Evolutionary conservation across 2,797 vertebrate species (phyloP).

Genomic region (Mormyrops boulengeri): DNA sequence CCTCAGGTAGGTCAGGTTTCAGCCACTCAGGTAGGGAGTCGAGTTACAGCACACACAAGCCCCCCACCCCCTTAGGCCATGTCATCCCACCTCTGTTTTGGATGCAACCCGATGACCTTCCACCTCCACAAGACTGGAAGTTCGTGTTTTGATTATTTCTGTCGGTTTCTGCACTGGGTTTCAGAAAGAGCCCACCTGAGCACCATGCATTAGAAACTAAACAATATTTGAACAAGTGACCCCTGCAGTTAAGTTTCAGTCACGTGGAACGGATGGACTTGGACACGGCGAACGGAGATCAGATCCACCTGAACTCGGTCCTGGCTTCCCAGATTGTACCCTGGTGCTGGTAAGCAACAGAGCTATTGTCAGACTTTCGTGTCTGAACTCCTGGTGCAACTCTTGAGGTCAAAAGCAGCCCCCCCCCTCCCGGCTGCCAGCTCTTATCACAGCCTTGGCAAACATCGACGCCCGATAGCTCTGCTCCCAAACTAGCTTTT

Average conservation of each 20-base stretch:
- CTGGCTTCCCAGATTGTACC: neutral
- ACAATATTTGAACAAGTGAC: neutral
- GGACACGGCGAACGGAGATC: neutral
- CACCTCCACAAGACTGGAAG: neutral
- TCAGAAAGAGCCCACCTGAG: neutral
- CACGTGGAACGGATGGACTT: neutral
- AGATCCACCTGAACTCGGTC: neutral
- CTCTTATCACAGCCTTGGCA: slow-evolving; percentile 46
- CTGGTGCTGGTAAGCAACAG: neutral
- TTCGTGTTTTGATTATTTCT: neutral
- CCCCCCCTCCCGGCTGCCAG: slow-evolving; percentile 25
- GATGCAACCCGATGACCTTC: slow-evolving; percentile 8
- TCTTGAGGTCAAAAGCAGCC: slow-evolving; percentile 49
- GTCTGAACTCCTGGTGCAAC: slow-evolving; percentile 21
- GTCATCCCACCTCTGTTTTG: neutral
- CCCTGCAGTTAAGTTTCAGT: neutral
- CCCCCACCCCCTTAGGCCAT: neutral
- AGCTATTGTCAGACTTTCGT: neutral
- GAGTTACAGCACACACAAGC: neutral
- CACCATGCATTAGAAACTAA: neutral
- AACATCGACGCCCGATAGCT: slow-evolving; percentile 42
- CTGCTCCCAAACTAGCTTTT: slow-evolving; percentile 37
- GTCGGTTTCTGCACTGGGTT: neutral
- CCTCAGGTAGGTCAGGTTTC: neutral
- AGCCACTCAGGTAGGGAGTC: neutral